Conservation (phyloP, 2,797 vertebrate genomes). For the Acanthornis magna region DNA sequence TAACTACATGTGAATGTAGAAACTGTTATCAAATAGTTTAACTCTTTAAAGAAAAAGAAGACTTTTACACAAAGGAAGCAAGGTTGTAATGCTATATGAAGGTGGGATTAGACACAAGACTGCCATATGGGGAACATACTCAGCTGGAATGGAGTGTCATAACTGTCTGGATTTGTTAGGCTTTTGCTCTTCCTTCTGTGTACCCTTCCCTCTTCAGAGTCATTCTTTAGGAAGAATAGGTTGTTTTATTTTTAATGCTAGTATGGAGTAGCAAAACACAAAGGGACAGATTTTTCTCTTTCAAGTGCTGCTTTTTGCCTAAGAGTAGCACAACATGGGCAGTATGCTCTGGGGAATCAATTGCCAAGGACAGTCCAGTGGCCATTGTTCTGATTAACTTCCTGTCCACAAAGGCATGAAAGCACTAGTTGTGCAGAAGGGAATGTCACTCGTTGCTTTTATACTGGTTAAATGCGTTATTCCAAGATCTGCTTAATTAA, state of each 20-base stretch:
- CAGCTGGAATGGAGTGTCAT: neutral
- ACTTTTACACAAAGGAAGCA: neutral
- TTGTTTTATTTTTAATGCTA: conserved; percentile 31
- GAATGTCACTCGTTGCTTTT: neutral
- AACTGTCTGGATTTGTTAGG: neutral
- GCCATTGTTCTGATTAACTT: conserved; percentile 24
- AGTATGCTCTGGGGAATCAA: conserved; percentile 10
- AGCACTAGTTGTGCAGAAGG: conserved; percentile 4
- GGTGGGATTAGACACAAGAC: neutral
- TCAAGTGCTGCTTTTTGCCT: conserved; percentile 29
- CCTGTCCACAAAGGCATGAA: conserved; percentile 11
- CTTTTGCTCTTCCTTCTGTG: neutral
- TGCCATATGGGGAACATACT: neutral
- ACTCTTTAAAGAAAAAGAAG: neutral
- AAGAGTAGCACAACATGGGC: neutral
- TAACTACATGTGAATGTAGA: neutral
- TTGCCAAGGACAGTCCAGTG: neutral
- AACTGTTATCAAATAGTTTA: neutral
- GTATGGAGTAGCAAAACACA: neutral
- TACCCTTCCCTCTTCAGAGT: neutral
- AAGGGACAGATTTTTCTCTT: conserved; percentile 41
- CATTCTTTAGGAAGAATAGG: neutral
- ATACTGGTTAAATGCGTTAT: neutral
- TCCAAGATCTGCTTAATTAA: neutral
- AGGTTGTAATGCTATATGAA: neutral